Evolutionary conservation across 2,113 vertebrate species (phyloP).

Genomic region (Tichodroma muraria): DNA sequence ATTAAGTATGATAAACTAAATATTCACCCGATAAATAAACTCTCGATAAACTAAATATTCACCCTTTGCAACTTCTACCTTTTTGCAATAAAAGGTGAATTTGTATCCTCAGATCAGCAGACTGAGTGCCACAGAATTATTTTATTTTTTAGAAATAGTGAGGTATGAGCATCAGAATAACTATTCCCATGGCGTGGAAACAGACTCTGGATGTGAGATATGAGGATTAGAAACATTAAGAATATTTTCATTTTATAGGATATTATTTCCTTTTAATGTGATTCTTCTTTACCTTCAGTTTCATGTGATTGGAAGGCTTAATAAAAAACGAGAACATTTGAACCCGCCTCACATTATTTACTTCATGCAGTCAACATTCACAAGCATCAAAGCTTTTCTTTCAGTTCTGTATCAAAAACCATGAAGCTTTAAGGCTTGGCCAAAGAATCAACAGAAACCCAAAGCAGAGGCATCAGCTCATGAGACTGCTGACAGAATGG

Average conservation of each 20-base stretch:
- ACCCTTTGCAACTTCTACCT: not conserved
- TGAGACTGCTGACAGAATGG: not conserved
- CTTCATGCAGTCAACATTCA: slow-evolving; percentile 1
- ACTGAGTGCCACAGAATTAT: not conserved
- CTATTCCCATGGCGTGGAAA: not conserved
- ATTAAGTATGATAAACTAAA: not conserved
- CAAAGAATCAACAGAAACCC: not conserved
- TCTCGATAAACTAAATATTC: not conserved
- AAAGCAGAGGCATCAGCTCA: slow-evolving; percentile 4
- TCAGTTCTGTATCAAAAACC: slow-evolving; percentile 24
- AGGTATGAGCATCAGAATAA: not conserved
- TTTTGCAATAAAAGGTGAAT: not conserved
- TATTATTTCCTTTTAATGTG: not conserved
- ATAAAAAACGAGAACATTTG: slow-evolving; percentile 6
- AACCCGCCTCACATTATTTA: not conserved
- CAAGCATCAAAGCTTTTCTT: slow-evolving; percentile 45
- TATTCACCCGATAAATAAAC: too few species aligned
- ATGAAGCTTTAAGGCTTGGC: slow-evolving; percentile 9
- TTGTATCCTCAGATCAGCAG: not conserved
- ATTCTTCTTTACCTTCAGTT: slow-evolving; percentile 16
- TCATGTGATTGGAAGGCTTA: slow-evolving; percentile 19
- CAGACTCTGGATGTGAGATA: not conserved
- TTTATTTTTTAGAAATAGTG: not conserved
- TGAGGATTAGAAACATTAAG: not conserved
- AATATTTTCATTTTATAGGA: not conserved